Conservation (phyloP, 2,797 vertebrate genomes). For the Labroides dimidiatus region DNA sequence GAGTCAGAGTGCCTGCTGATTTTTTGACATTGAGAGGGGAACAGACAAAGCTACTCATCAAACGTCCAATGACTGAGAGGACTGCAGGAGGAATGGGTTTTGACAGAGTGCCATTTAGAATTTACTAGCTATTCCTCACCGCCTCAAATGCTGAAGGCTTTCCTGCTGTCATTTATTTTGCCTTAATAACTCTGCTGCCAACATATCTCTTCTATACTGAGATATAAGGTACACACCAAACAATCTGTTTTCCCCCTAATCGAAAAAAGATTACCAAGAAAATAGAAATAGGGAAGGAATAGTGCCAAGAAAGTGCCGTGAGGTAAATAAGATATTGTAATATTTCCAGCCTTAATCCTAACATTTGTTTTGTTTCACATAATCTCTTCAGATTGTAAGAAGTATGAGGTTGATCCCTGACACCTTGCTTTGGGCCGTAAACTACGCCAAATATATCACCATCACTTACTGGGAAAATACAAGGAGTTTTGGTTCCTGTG, state of each 20-base stretch:
- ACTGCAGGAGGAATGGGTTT: slow-evolving; percentile 62
- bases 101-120: slow-evolving; percentile 74
- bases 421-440: not conserved
- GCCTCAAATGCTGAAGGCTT: slow-evolving; percentile 41
- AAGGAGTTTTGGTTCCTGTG: no score
- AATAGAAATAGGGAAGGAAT: not conserved
- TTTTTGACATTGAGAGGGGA: slow-evolving; percentile 78
- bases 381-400: not conserved
- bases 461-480: no score
- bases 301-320: not conserved
- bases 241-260: slow-evolving; percentile 15
- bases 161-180: slow-evolving; percentile 32
- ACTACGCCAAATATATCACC: not conserved
- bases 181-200: slow-evolving; percentile 28
- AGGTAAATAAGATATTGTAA: slow-evolving; percentile 4
- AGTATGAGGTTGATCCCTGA: not conserved
- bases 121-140: slow-evolving; percentile 53
- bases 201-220: not conserved
- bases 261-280: not conserved
- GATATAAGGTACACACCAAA: slow-evolving; percentile 16
- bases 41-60: slow-evolving; percentile 78
- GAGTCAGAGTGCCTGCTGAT: slow-evolving; percentile 76
- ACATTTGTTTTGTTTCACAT: slow-evolving; percentile 1
- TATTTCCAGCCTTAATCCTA: not conserved
- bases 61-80: slow-evolving; percentile 64